Conservation (phyloP, 1,140 invertebrate genomes). For the Eriosoma lanigerum region DNA sequence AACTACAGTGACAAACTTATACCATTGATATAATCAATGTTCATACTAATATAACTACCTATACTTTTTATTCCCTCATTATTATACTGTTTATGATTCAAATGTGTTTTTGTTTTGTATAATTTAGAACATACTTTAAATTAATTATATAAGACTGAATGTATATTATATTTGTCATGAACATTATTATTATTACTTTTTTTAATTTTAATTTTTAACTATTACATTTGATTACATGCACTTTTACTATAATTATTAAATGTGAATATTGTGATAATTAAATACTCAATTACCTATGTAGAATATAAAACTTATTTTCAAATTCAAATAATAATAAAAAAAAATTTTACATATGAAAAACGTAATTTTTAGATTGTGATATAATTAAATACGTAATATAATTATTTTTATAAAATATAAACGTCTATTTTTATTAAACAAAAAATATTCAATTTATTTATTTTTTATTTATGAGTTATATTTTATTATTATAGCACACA, state of each 20-base stretch:
- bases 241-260: not conserved
- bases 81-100: not conserved
- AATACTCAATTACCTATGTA: not conserved
- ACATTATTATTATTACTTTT: not conserved
- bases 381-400: not conserved
- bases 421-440: not conserved
- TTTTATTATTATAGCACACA: too few relatives aligned
- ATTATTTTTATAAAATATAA: slow-evolving; percentile 16
- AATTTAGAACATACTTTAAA: slow-evolving; percentile 1
- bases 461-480: too few relatives aligned
- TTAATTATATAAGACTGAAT: slow-evolving; percentile 49
- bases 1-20: not conserved
- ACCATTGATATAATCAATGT: too few relatives aligned
- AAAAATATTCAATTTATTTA: too few relatives aligned
- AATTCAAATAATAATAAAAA: too few relatives aligned
- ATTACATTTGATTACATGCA: not conserved
- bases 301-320: not conserved
- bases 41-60: too few relatives aligned
- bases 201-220: slow-evolving; percentile 18
- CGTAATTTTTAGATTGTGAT: slow-evolving; percentile 14
- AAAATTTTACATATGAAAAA: not conserved
- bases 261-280: not conserved
- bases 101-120: not conserved
- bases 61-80: too few relatives aligned
- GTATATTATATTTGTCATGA: slow-evolving; percentile 25